Evolutionary conservation across 1,140 invertebrate species (phyloP), one percentile per base, ranked within the genome.

Genomic region (Mesaphorura yosii): DNA sequence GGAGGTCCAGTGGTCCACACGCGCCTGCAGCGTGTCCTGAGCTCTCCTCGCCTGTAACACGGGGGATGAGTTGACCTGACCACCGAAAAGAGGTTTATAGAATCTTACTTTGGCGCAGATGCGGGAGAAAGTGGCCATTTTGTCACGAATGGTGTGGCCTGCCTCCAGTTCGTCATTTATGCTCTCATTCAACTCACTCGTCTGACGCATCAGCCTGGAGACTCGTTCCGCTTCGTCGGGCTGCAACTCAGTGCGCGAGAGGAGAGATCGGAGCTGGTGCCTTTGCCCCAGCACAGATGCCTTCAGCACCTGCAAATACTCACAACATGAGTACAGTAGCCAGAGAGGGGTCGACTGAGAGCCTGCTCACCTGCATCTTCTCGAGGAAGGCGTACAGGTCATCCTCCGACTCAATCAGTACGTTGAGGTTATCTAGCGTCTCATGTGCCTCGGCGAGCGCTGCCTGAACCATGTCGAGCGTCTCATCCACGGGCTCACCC

Each of bases 351-450:
- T n/a, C n/a, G n/a, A n/a, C n/a, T n/a, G n/a, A n/a, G n/a, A n/a
- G n/a, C n/a, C n/a, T n/a, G n/a, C 34, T 48, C 40, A 67, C 66
- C 64, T 85, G 81, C 14, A 88, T 68, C 46, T 83, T 71, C 66
- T 87, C 82, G 20, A 86, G 78, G 61, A 87, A 88, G 1, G 86
- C 67, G 56, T 82, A 79, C 3, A 88, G 70, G 65, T 88, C 84
- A 57, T 87, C 84, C 58, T 85, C 82, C 20, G 78, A 85, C 63
- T 84, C 86, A 15, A 88, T 79, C 0, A 86, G 77, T 1, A 83
- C 82, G 64, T 81, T 79, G 44, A 85, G 76, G 54, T 75, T 75
- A 31, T 83, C 78, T 27, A 87, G 69, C 17, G 77, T 75, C 4
- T 72, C 64, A 49, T 78, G 74, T 3, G 86, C 68, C 63, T 86